Base-by-base conservation (phyloP, 2,888 invertebrate genomes). In the Euzophera pinguis region DNA sequence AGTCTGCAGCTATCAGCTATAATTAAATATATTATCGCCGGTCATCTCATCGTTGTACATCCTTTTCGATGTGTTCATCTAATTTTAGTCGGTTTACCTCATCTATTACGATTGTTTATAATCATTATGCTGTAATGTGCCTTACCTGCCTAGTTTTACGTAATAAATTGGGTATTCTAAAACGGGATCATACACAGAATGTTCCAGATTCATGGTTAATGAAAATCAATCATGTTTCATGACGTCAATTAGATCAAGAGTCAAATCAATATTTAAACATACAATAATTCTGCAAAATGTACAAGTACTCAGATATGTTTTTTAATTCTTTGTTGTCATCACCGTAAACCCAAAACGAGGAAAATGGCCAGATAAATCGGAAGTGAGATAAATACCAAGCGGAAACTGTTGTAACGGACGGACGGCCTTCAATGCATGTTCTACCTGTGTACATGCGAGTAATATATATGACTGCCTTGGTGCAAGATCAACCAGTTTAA, bases 61-160 rank as follows among this genome's bases (percentile, higher is more conserved):
- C 53, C 53, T 50, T 22, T 39, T 12, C 37, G 47, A 17, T 13
- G 14, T 13, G 41, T 32, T n/a, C 39, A n/a, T 39, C 49, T 50
- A 63, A 71, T 72, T 71, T 69, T 71, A 69, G 65, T 65, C 53
- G 50, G 74, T 71, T 77, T 71, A 76, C 73, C 67, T 79, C 65
- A 67, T 67, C 52, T 63, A 65, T 65, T 71, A 52, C 58, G 59
- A 71, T 74, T 77, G 77, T 79, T 78, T 58, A 58, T 51, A 55
- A 50, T 37, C 29, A 3, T 14, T 10, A 45, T 52, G 43, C 17
- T 38, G 47, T 45, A 37, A 34, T 10, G 45, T 43, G 17, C 16
- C 42, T 43, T 35, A 51, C 51, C 49, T 50, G 39, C 39, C 16
- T 8, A 37, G n/a, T 39, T 16, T 50, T 29, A 41, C 14, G 8